phyloP scores from a whole-genome alignment of 2,888 invertebrate genomes.

The Cordylochernes scorpioides region DNA sequence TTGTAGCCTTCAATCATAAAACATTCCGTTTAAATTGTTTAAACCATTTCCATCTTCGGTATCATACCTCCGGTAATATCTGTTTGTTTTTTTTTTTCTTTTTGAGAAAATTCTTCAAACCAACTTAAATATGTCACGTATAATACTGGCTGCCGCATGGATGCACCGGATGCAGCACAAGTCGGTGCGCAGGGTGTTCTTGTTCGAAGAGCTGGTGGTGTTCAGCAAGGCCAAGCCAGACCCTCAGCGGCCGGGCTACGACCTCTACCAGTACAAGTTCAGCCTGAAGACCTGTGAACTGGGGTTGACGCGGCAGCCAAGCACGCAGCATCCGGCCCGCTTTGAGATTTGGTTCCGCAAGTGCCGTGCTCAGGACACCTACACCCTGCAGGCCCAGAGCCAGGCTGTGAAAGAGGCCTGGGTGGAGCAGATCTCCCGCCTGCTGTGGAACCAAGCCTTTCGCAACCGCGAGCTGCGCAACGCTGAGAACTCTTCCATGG shows the following conservation, averaged over 20 bases:
- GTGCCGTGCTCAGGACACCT: conserved; percentile 42
- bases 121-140: no score
- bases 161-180: no score
- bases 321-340: no score
- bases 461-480: conserved; percentile 60
- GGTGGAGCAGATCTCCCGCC: conserved; percentile 66
- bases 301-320: no score
- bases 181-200: conserved; percentile 49
- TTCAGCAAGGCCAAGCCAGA: conserved; percentile 68
- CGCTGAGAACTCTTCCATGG: conserved; percentile 62
- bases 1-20: no score
- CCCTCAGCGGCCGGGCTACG: conserved; percentile 54
- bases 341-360: conserved; percentile 89
- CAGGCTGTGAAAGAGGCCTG: conserved; percentile 61
- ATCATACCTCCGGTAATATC: no score
- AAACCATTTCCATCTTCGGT: no score
- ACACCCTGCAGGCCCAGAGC: conserved; percentile 58
- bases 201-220: conserved; percentile 75
- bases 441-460: conserved; percentile 81
- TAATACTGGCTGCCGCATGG: no score
- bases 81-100: no score
- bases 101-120: no score
- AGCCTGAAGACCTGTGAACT: conserved; percentile 68
- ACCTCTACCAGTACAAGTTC: conserved; percentile 73
- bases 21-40: no score